Base-by-base conservation (phyloP, 2,888 invertebrate genomes). In the Drosophila merina region DNA sequence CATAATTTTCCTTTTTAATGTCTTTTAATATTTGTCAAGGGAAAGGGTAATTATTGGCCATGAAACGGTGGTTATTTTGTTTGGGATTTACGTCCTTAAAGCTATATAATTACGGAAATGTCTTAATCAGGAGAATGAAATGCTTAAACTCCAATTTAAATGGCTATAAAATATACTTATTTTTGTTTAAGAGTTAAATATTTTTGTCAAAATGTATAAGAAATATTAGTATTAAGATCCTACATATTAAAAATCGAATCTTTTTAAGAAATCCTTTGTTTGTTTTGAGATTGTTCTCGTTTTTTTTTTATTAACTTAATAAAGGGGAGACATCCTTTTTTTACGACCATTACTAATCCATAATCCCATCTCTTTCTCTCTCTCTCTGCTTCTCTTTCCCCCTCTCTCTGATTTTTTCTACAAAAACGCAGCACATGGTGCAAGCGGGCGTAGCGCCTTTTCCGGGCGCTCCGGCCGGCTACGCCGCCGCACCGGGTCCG, bases 401-500 rank as follows among this genome's bases (percentile, higher is more conserved):
- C 10, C 52, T n/a, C 26, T 47, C 54, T 66, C 14, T 66, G 36
- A 52, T 31, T 47, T 4, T 38, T 14, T 26, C 10, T 20, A 20
- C 20, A 20, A 33, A 57, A 42, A 80, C 89, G 6, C 78, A 92
- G 92, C 92, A 92, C 87, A 91, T 92, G 90, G 91, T 92, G 90
- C 91, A 91, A 77, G 89, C 92, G 72, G 90, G 91, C 73, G 91
- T 91, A 77, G 89, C 90, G 81, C 91, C 91, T 60, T 92, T 88
- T 79, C 90, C 90, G 51, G 91, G 91, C 78, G 90, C 91, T 72
- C 91, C 92, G 59, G 80, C 90, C 78, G 91, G 91, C 86, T 92
- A 89, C 86, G 91, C 91, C 66, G 88, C 91, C 66, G 89, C 89
- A 63, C 88, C 88, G 47, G 86, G 91, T 59, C 83, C 81, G 45